phyloP scores from a whole-genome alignment of 2,113 vertebrate species.

The Indri indri region DNA sequence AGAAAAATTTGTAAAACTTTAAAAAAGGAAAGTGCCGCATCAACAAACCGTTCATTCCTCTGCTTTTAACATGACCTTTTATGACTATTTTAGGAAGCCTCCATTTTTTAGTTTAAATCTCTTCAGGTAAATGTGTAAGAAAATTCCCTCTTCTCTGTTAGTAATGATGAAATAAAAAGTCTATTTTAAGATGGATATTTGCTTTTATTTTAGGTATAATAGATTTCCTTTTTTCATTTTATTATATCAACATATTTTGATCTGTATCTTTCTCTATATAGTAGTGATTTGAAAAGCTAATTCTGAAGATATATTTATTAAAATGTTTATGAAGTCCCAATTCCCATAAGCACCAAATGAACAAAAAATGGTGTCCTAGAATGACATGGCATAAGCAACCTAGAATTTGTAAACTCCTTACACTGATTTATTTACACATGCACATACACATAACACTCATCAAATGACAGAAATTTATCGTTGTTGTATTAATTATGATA shows the following conservation, averaged over 20 bases:
- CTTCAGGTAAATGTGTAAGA: background rate
- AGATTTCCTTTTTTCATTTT: background rate
- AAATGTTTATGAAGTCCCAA: background rate
- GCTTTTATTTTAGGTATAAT: conserved; percentile 36
- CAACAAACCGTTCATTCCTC: background rate
- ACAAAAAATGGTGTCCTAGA: background rate
- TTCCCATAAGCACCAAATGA: background rate
- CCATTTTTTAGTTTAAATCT: background rate
- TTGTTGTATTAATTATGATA: background rate
- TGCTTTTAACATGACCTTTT: background rate
- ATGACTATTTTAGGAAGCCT: background rate
- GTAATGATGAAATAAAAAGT: conserved; percentile 20
- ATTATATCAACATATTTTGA: background rate
- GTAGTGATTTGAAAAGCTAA: background rate
- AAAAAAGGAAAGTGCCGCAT: background rate
- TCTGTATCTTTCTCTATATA: background rate
- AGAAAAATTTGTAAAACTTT: background rate
- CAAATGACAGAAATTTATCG: background rate
- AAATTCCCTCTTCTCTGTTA: background rate
- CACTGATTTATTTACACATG: background rate
- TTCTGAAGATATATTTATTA: background rate
- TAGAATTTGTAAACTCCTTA: background rate
- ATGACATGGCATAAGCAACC: background rate
- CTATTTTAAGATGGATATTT: background rate
- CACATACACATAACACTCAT: background rate